These are phyloP conservation scores for Melanerpes aurifrons DNA, from an alignment of 2,113 vertebrate genomes.

Conservation along the genomic window DNA sequence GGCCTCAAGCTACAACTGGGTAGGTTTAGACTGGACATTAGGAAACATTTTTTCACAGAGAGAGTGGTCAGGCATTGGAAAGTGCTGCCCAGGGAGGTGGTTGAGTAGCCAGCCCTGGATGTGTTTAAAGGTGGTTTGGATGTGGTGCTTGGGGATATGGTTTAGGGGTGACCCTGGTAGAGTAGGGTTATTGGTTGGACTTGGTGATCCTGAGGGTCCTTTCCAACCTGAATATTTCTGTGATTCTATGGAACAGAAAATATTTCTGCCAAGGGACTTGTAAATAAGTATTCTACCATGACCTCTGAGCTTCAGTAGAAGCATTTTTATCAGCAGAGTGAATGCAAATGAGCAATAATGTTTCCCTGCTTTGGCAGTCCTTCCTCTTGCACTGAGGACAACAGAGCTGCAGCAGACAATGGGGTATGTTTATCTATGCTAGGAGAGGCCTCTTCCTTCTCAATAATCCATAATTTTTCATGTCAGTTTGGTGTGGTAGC, in stretches of 20 bases:
- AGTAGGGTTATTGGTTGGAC: no score
- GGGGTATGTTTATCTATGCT: background rate
- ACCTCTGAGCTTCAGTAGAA: background rate
- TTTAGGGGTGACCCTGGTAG: no score
- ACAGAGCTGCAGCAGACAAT: fast-evolving
- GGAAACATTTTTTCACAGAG: no score
- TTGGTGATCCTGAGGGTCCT: no score
- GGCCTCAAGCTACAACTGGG: no score
- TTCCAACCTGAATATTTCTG: no score
- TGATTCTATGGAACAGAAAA: background rate
- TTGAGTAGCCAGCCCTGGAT: no score
- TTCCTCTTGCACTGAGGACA: background rate
- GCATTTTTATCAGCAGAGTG: background rate
- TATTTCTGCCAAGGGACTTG: background rate
- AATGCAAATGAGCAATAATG: background rate
- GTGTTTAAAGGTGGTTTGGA: no score
- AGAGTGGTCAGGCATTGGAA: no score
- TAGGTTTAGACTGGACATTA: no score
- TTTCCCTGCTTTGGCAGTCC: background rate
- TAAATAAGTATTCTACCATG: background rate
- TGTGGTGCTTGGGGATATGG: no score
- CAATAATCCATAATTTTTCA: background rate
- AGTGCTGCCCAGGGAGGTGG: no score
- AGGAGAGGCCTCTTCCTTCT: background rate
- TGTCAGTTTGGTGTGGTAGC: background rate